These are phyloP conservation scores for Catostomus latipinnis DNA, from an alignment of 2,797 vertebrate genomes.

Conservation along the genomic window DNA sequence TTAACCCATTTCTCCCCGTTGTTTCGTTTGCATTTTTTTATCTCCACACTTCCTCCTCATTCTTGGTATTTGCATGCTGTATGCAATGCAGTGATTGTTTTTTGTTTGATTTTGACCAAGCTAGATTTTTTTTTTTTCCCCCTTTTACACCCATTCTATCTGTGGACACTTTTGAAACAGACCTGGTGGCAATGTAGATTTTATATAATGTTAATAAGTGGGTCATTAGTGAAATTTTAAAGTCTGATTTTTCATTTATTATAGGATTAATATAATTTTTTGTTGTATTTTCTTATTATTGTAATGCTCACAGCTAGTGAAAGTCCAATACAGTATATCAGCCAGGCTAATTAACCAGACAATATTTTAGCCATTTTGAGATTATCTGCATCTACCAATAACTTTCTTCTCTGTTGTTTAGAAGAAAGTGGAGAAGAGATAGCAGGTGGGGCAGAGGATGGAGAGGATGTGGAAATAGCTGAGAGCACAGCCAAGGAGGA, in stretches of 20 bases:
- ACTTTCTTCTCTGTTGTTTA: neutral
- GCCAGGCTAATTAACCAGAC: no score
- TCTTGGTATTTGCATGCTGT: slow-evolving; percentile 71
- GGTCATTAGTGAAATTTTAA: neutral
- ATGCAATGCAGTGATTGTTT: slow-evolving; percentile 48
- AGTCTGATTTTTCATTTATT: neutral
- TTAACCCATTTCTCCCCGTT: neutral
- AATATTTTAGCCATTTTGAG: no score
- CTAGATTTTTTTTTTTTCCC: slow-evolving; percentile 2
- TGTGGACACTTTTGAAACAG: slow-evolving; percentile 1
- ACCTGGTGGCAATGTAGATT: neutral
- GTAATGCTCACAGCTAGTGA: no score
- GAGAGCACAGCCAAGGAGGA: slow-evolving; percentile 9
- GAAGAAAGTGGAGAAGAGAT: slow-evolving; percentile 43
- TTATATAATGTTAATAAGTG: neutral
- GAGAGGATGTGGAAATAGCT: slow-evolving; percentile 3
- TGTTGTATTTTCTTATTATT: neutral
- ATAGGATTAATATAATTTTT: neutral
- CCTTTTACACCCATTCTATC: slow-evolving; percentile 30
- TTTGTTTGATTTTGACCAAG: neutral
- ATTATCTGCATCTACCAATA: no score
- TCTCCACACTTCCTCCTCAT: slow-evolving; percentile 38
- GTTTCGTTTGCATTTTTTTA: slow-evolving; percentile 26
- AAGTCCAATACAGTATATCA: no score
- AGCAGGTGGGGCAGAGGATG: slow-evolving; percentile 44